Base-by-base conservation (phyloP, 64 coral and sea anemone species). In the Pocillopora verrucosa region DNA sequence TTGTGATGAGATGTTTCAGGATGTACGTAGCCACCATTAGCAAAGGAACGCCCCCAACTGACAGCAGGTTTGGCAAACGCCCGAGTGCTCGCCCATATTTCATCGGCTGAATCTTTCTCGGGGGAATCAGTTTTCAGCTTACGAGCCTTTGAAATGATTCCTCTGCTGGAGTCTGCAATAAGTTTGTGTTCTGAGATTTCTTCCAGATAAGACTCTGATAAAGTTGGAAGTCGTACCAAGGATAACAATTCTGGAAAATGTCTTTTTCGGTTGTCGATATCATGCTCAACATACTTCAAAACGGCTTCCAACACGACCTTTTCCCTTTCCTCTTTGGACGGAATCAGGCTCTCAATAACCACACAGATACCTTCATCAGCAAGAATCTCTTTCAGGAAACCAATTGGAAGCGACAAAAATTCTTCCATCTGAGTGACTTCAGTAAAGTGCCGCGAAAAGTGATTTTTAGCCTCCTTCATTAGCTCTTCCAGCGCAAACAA, bases 291-390 rank as follows among this genome's bases (percentile, higher is more conserved):
- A 34, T 98, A 98, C 25, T 58, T 45, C 1, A 98, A 41, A 10
- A 94, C 89, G 0, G 35, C 76, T 61, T 98, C 37, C 16, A 98
- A 72, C 76, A 98, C 83, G 80, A 79, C 70, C 59, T 98, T 65
- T 67, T 98, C 96, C 56, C 82, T 90, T 56, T 87, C 65, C 72
- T 79, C 89, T 59, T 60, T 82, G 35, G 84, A 60, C 13, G 83
- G 92, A 65, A 98, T 82, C 83, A 98, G 6, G 16, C 75, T 87
- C 82, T 92, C 76, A 56, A 85, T 75, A 12, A 83, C 80, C 19
- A 94, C 89, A 76, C 87, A 85, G 20, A 98, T 26, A 11, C 80
- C 75, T 51, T 94, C 87, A 35, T 89, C 79, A 16, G 76, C 56
- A 56, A 98, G 70, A 0, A 98, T 14, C 41, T 94, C 92, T 13